Conservation (phyloP, 2,113 vertebrate species). For the Malaclemys terrapin region DNA sequence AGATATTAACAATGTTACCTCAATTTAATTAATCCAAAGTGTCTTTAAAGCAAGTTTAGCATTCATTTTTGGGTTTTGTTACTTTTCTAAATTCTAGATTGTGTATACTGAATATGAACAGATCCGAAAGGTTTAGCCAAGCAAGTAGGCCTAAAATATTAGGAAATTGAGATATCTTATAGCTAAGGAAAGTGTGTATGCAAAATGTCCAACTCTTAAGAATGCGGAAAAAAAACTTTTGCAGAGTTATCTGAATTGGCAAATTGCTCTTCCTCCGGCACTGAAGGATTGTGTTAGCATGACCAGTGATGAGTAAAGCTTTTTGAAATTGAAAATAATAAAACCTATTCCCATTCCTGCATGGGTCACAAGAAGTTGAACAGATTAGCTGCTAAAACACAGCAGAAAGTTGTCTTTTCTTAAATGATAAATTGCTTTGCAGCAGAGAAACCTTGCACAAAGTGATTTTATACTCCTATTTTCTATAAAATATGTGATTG, state of each 20-base stretch:
- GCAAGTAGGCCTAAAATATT: neutral
- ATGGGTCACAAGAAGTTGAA: conserved; percentile 51
- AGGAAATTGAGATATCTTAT: neutral
- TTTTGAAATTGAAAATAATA: conserved; percentile 59
- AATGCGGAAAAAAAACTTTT: neutral
- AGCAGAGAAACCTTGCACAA: conserved; percentile 60
- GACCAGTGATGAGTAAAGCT: conserved; percentile 43
- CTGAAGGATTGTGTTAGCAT: conserved; percentile 22
- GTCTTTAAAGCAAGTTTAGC: neutral
- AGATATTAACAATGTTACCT: neutral
- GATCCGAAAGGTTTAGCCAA: neutral
- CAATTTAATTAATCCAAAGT: neutral
- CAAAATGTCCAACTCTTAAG: conserved; percentile 24
- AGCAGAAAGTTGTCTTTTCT: conserved; percentile 69
- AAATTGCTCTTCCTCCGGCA: conserved; percentile 21
- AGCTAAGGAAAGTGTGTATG: neutral
- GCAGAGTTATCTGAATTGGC: conserved; percentile 32
- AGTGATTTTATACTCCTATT: conserved; percentile 69
- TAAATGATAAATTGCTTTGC: conserved; percentile 68
- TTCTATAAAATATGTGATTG: conserved; percentile 78
- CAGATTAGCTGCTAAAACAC: conserved; percentile 57
- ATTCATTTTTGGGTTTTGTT: conserved; percentile 5
- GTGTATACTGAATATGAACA: neutral
- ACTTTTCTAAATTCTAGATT: neutral
- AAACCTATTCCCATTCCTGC: conserved; percentile 50